Evolutionary conservation across 2,888 invertebrate genomes (phyloP).

Genomic region (Dynastes tityus): DNA sequence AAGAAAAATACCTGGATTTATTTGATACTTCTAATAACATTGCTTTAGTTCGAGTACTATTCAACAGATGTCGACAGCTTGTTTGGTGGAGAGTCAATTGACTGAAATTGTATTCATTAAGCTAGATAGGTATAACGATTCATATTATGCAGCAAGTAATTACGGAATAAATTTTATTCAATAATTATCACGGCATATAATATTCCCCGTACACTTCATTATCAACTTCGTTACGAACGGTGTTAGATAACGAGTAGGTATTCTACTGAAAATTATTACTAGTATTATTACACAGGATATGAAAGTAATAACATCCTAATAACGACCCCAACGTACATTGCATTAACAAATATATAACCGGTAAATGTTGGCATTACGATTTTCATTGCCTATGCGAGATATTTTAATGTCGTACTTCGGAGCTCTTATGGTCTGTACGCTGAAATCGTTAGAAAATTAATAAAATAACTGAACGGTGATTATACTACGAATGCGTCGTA

Average conservation of each 20-base stretch:
- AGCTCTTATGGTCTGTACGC: conserved; percentile 12
- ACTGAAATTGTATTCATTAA: too few relatives aligned
- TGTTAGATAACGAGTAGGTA: not conserved
- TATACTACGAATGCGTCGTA: conserved; percentile 9
- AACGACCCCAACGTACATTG: conserved; percentile 7
- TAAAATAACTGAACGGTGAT: conserved; percentile 29
- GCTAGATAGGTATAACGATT: too few relatives aligned
- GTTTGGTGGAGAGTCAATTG: too few relatives aligned
- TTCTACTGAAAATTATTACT: conserved; percentile 43
- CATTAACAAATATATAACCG: not conserved
- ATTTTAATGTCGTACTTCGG: conserved; percentile 28
- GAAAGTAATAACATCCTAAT: conserved; percentile 6
- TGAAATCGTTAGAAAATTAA: conserved; percentile 40
- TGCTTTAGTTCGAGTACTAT: too few relatives aligned
- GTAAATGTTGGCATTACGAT: not conserved
- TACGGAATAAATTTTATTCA: too few relatives aligned
- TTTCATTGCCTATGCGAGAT: conserved; percentile 15
- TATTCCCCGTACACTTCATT: not conserved
- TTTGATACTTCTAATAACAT: too few relatives aligned
- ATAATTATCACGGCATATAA: not conserved
- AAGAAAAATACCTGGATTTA: too few relatives aligned
- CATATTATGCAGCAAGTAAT: too few relatives aligned
- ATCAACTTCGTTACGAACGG: not conserved
- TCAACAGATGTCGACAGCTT: too few relatives aligned
- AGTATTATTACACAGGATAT: conserved; percentile 21